Evolutionary conservation across 2,797 vertebrate genomes (phyloP).

Genomic region (Thunnus albacares): DNA sequence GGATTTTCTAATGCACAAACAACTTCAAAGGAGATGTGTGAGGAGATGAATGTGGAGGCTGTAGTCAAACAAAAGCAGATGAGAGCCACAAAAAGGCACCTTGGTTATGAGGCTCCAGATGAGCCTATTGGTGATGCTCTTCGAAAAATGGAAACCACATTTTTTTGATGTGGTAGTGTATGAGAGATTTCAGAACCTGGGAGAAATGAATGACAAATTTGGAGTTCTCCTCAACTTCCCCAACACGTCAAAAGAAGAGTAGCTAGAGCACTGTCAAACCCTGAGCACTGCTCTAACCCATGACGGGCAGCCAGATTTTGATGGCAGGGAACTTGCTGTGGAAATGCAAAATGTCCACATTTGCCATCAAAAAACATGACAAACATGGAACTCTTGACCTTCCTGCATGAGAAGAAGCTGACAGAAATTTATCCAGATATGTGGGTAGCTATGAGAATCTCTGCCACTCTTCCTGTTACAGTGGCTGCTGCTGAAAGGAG

Average conservation of each 20-base stretch:
- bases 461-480: neutral
- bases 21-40: slow-evolving; percentile 3
- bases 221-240: slow-evolving; percentile 5
- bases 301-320: neutral
- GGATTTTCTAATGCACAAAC: slow-evolving; percentile 1
- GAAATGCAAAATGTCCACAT: neutral
- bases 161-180: neutral
- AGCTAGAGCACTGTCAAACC: neutral
- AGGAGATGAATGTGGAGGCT: slow-evolving; percentile 11
- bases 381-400: neutral
- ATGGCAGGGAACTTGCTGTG: neutral
- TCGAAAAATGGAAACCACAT: neutral
- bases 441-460: slow-evolving; percentile 12
- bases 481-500: slow-evolving; percentile 11
- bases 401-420: slow-evolving; percentile 14
- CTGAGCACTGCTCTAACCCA: slow-evolving; percentile 6
- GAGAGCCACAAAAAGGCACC: slow-evolving; percentile 35
- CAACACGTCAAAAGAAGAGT: neutral
- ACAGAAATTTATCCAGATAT: slow-evolving; percentile 4
- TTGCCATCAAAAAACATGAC: slow-evolving; percentile 8
- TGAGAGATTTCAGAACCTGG: slow-evolving; percentile 8
- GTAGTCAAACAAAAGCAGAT: slow-evolving; percentile 18
- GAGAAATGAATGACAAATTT: neutral
- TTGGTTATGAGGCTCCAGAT: slow-evolving; percentile 32
- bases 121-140: slow-evolving; percentile 15